Base-by-base conservation (phyloP, 2,888 invertebrate genomes). In the Acanthoscelides obtectus region DNA sequence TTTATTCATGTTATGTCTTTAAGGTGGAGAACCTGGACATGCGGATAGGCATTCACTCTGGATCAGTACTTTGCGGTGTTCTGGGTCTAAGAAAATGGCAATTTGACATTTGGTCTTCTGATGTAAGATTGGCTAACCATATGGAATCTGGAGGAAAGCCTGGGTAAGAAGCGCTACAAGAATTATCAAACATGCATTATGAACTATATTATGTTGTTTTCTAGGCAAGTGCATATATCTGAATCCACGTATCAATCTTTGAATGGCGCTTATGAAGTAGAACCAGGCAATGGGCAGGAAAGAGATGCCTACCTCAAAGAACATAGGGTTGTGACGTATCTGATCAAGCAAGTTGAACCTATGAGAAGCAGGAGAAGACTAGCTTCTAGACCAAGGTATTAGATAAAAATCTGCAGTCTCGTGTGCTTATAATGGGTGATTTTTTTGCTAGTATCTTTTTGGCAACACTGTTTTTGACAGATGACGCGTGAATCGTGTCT, bases 41-140 rank as follows among this genome's bases (percentile, higher is more conserved):
- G 99, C 90, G 99, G 77, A 98, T 99, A 79, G 99, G 99, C 70
- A 96, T 99, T 75, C 98, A 99, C 87, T 96, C 96, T 76, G 98
- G 98, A 20, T 93, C 95, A 5, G 98, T 97, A 71, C 91, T 98
- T 80, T 98, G 98, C 83, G 98, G 99, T 0, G 98, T 99, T 22
- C 88, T 99, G 73, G 98, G 96, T 1, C 89, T 94, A 70, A 89
- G 95, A 77, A 96, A 96, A 86, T 96, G 96, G 96, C 96, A 96
- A 86, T 96, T 96, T 84, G 96, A 96, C 83, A 93, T 96, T 69
- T 96, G 95, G 96, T 95, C 95, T 1, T 93, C 95, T 83, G 98
- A 99, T 86, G 98, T 99, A 80, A 96, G 96, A 20, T 88, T 98
- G 75, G 98, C 98, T 69, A 98, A 98, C 87, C 94, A 94, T 83